These are phyloP conservation scores for Periparus ater DNA, from an alignment of 2,797 vertebrate genomes.

Conservation along the genomic window DNA sequence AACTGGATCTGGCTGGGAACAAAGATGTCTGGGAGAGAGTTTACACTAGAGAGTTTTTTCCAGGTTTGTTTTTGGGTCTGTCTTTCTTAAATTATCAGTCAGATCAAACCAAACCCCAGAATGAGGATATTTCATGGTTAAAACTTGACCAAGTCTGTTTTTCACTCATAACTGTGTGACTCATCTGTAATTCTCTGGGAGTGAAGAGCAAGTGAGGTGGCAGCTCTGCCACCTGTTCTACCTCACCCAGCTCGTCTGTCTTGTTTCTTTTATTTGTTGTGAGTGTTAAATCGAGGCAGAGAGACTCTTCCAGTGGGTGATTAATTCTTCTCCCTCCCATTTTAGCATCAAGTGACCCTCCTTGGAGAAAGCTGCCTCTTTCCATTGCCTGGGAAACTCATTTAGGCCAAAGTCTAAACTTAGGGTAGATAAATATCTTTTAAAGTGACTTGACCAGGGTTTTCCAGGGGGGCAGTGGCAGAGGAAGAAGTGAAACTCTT, in stretches of 20 bases:
- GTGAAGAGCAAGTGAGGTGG: background rate
- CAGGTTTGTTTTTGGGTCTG: background rate
- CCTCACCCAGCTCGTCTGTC: background rate
- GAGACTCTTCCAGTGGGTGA: background rate
- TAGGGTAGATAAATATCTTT: background rate
- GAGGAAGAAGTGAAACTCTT: background rate
- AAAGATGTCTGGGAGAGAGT: background rate
- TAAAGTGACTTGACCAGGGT: background rate
- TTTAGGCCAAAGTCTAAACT: background rate
- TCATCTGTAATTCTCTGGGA: background rate
- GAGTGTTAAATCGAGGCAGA: background rate
- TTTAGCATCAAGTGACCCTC: background rate
- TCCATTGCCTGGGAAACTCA: conserved; percentile 6
- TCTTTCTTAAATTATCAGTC: background rate
- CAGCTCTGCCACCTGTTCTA: background rate
- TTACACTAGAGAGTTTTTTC: background rate
- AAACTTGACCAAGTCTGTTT: background rate
- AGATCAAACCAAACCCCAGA: background rate
- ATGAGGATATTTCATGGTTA: background rate
- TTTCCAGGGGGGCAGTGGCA: background rate
- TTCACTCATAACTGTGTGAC: background rate
- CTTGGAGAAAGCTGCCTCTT: background rate
- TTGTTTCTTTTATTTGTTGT: background rate
- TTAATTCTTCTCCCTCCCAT: background rate
- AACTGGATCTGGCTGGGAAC: conserved; percentile 22